phyloP scores from a whole-genome alignment of 2,797 vertebrate species.

The Clamator glandarius region DNA sequence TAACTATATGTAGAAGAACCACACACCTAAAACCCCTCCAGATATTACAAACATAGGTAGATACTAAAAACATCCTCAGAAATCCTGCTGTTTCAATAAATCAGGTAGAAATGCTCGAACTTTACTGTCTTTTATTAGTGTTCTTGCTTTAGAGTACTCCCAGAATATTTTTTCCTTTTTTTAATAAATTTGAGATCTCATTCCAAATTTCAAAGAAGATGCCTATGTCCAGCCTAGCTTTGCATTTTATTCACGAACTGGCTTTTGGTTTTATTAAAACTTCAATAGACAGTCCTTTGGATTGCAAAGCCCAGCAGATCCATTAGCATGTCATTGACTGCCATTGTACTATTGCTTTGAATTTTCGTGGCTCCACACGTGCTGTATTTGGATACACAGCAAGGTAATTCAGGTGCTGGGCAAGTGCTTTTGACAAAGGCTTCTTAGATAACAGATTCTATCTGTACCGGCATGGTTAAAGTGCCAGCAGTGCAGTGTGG shows the following conservation, averaged over 20 bases:
- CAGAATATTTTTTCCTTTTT: not conserved
- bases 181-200: not conserved
- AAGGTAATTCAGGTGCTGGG: not conserved
- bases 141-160: not conserved
- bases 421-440: not conserved
- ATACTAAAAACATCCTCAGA: not conserved
- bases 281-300: not conserved
- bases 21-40: not conserved
- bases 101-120: not conserved
- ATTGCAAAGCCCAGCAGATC: not conserved
- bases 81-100: not conserved
- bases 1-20: too few species aligned
- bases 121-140: not conserved
- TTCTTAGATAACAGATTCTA: not conserved
- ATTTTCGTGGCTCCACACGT: accelerated
- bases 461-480: not conserved
- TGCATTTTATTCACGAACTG: not conserved
- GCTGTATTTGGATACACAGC: not conserved
- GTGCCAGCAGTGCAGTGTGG: accelerated
- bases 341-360: not conserved
- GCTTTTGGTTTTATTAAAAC: not conserved
- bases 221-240: not conserved
- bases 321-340: not conserved
- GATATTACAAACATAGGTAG: not conserved
- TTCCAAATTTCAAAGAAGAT: not conserved